Evolutionary conservation across 2,888 invertebrate species (phyloP), one percentile per base, ranked within the genome.

Genomic region (Psococerastis gibbosa): DNA sequence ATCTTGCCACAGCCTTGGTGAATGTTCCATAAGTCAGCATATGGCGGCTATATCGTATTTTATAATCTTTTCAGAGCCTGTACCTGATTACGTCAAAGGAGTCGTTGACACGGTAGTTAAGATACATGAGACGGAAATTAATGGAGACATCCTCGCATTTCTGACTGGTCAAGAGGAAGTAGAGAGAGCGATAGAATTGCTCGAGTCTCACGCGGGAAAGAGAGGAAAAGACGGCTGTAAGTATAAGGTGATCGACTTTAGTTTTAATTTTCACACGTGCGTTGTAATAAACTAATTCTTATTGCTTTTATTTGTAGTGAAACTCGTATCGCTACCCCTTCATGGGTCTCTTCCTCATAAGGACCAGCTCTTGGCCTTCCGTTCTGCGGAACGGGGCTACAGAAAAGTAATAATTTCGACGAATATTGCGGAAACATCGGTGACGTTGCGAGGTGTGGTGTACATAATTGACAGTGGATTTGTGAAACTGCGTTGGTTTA

Each of bases 401-500:
- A 67, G 97, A 22, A 97, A 95, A 64, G 76, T 95, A 17, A 75
- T 98, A 0, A 66, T 97, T 3, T 84, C 95, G 0, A 97, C 95
- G 0, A 97, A 97, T 57, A 84, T 98, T 43, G 95, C 97, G 0
- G 97, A 98, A 63, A 88, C 97, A 0, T 92, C 94, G 1, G 75
- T 97, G 15, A 97, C 97, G 0, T 91, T 97, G 54, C 78, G 83
- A 3, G 92, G 92, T 18, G 77, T 98, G 49, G 78, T 78, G 22
- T 91, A 89, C 61, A 92, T 95, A 43, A 75, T 97, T 44, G 98
- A 98, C 60, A 76, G 88, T 59, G 97, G 97, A 1, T 98, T 91
- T 65, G 89, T 92, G 42, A 97, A 95, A 65, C 61, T 94, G 52
- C 79, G 84, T 16, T 91, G 85, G 70, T 92, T 82, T 58, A 84